Evolutionary conservation across 2,113 vertebrate species (phyloP).

Genomic region (Panthera uncia): DNA sequence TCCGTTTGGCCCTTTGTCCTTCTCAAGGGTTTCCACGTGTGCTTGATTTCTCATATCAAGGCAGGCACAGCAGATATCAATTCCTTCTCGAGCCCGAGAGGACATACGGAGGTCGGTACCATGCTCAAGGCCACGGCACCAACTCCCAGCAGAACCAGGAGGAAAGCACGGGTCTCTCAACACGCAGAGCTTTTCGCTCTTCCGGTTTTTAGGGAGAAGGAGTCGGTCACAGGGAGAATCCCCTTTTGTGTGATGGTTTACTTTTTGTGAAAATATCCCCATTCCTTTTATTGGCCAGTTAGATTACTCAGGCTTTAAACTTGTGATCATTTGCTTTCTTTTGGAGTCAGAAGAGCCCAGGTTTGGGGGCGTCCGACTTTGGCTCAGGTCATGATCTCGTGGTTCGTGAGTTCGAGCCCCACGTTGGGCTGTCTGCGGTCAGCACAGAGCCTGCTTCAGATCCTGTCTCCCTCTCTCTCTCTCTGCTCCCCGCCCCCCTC

Average conservation of each 20-base stretch:
- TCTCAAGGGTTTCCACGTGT: background rate
- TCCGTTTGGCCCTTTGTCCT: background rate
- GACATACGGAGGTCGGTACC: background rate
- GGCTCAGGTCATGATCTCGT: no score
- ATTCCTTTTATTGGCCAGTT: background rate
- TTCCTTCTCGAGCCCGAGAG: background rate
- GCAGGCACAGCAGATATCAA: background rate
- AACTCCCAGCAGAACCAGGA: rapidly evolving
- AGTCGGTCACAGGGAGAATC: background rate
- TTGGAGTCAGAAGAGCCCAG: background rate
- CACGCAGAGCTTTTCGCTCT: background rate
- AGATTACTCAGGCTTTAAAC: background rate
- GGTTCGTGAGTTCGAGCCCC: no score
- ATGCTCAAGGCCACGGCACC: rapidly evolving
- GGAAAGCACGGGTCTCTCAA: rapidly evolving
- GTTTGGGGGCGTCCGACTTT: no score
- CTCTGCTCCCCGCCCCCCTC: no score
- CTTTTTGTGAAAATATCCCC: background rate
- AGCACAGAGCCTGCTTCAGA: no score
- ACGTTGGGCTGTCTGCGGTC: no score
- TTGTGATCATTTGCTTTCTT: background rate
- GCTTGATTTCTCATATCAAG: background rate
- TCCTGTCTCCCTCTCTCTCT: no score
- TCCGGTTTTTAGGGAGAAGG: background rate
- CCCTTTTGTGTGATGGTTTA: background rate